phyloP scores from a whole-genome alignment of 2,113 vertebrate genomes.

The Tragelaphus buxtoni region DNA sequence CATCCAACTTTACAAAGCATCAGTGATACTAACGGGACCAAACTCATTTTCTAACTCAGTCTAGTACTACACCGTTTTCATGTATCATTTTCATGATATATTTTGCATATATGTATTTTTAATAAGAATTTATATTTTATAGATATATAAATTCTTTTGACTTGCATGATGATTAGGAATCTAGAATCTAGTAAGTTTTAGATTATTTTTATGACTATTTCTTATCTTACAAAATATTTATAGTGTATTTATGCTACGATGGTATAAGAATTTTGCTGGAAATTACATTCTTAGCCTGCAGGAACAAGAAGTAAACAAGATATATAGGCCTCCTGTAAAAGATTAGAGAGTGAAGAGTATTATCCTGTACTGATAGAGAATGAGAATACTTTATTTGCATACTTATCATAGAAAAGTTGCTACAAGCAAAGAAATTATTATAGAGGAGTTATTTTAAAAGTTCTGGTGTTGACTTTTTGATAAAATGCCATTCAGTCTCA shows the following conservation, averaged over 20 bases:
- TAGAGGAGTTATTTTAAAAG: not conserved
- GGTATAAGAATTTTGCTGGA: not conserved
- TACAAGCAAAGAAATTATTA: not conserved
- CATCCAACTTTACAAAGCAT: not conserved
- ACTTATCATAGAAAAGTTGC: slow-evolving; percentile 3
- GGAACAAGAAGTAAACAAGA: slow-evolving; percentile 1
- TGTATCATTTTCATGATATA: not conserved
- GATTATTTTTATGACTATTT: not conserved
- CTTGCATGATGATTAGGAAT: not conserved
- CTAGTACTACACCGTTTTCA: not conserved
- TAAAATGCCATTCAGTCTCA: not conserved
- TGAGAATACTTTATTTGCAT: slow-evolving; percentile 6
- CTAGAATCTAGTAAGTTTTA: not conserved
- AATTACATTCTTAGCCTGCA: slow-evolving; percentile 17
- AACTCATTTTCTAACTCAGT: not conserved
- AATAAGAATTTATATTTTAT: not conserved
- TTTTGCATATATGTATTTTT: not conserved
- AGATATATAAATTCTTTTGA: not conserved
- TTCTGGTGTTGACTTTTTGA: not conserved
- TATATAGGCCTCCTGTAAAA: not conserved
- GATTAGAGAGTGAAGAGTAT: not conserved
- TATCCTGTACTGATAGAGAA: not conserved
- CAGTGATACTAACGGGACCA: not conserved
- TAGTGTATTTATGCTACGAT: not conserved
- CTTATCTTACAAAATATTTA: not conserved